Evolutionary conservation across 2,113 vertebrate species (phyloP), one percentile per base, ranked within the genome.

Genomic region (Myodes glareolus): DNA sequence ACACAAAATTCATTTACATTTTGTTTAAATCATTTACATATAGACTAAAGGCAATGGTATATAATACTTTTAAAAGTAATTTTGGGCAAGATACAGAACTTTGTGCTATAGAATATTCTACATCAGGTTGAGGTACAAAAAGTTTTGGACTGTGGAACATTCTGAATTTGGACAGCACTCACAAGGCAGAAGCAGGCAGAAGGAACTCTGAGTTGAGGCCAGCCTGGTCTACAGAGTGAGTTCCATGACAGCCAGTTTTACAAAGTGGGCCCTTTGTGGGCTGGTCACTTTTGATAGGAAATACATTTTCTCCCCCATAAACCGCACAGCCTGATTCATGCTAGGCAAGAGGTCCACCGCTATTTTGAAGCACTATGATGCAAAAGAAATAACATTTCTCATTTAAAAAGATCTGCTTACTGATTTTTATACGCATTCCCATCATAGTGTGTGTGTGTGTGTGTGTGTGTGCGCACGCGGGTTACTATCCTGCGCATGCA

Each of bases 381-480:
- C 2, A 88, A 93, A 94, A 94, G 77, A 90, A 55, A 95, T 73
- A 92, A 55, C 76, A 82, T 1, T 85, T 39, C 78, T 33, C 72
- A 70, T 80, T 90, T 4, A 25, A n/a, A 76, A 95, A 89, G 16
- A 33, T 13, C 19, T 21, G 3, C 11, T 92, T 94, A 72, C 21
- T 47, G 61, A 23, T 47, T 80, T 85, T 92, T 92, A 52, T 16
- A 17, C 77, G 0, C 88, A 67, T 78, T 75, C 63, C 63, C 14
- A 27, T 19, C 77, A 42, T 13, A 7, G 55, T 58, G 55, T 21
- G 1, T 4, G 4, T 58, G 55, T 55, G 55, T 23, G 1, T 3
- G 5, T 61, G 31, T 39, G 5, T n/a, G 36, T 23, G 1, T 3
- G 5, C 27, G 36, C n/a, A n/a, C n/a, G n/a, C n/a, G n/a, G n/a